A percentile compares a stretch with the other conserved stretches of the same genome.
These are phyloP conservation scores for Pteropus rufus DNA, from an alignment of 2,797 vertebrate genomes.

Conservation along the genomic window DNA sequence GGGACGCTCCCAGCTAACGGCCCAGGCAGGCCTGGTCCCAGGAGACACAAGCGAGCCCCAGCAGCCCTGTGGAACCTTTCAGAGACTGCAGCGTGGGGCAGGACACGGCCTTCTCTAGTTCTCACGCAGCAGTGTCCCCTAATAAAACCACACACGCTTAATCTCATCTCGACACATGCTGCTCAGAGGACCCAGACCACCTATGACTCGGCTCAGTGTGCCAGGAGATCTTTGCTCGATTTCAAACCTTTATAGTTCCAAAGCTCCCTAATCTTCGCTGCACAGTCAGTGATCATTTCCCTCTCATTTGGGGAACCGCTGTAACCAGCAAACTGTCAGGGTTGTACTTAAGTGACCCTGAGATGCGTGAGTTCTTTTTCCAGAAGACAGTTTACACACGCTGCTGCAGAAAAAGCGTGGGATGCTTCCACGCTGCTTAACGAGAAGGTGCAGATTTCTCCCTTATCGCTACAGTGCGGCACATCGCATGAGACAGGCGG, in stretches of 20 bases:
- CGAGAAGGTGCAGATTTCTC: background rate
- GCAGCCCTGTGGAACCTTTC: background rate
- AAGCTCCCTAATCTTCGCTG: background rate
- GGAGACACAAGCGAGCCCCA: background rate
- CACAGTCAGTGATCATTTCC: no score
- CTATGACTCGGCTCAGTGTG: rapidly evolving
- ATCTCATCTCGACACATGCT: background rate
- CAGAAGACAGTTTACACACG: background rate
- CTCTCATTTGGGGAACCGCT: background rate
- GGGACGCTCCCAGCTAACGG: background rate
- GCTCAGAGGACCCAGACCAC: background rate
- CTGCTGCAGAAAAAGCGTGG: background rate
- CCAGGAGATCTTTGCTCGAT: no score
- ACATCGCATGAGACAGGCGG: rapidly evolving
- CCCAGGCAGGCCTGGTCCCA: background rate
- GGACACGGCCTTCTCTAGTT: background rate
- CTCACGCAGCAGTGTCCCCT: background rate
- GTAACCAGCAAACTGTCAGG: background rate
- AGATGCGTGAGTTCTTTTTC: background rate
- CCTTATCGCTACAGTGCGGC: background rate
- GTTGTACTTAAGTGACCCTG: background rate
- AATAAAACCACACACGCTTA: background rate
- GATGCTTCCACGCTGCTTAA: background rate
- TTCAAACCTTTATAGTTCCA: background rate
- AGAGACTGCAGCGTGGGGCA: background rate